Base-by-base conservation (phyloP, 2,888 invertebrate species). In the Melieria omissa region DNA sequence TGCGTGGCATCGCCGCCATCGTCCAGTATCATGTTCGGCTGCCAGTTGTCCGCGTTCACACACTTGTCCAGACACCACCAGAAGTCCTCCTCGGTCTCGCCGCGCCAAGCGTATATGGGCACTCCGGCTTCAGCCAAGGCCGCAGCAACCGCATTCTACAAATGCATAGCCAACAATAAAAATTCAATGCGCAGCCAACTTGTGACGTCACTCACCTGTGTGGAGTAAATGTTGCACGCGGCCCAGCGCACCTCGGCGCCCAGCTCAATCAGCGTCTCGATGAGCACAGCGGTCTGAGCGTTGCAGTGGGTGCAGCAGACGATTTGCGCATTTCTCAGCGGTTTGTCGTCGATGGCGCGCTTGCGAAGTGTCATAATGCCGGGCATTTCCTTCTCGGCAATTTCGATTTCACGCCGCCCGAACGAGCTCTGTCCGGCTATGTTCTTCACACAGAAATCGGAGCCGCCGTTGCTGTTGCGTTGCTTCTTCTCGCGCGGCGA, bases 31-130 rank as follows among this genome's bases (percentile, higher is more conserved):
- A 98, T 95, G 87, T 98, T 98, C 0, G 98, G 97, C 82, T 95
- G 95, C 98, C 98, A 98, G 79, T 92, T 91, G 76, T 94, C 93
- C 0, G 92, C 90, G 78, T 94, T 93, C 5, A 98, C 92, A 86
- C 97, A 96, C 85, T 93, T 94, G 86, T 98, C 97, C 79, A 98
- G 96, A 85, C 97, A 97, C 98, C 97, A 98, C 98, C 98, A 98
- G 88, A 98, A 98, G 80, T 98, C 98, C 83, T 98, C 98, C 85
- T 98, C 98, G 1, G 95, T 95, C 86, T 98, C 97, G 0, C 97
- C 96, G 68, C 97, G 93, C 98, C 98, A 98, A 3, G 97, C 96
- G 88, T 95, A 98, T 76, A 98, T 91, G 0, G 97, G 91, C 82
- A 92, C 93, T 4, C 93, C 93, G 52, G 93, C 93, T 86, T 97